Evolutionary conservation across 2,888 invertebrate genomes (phyloP), one percentile per base, ranked within the genome.

Genomic region (Maniola hyperantus): DNA sequence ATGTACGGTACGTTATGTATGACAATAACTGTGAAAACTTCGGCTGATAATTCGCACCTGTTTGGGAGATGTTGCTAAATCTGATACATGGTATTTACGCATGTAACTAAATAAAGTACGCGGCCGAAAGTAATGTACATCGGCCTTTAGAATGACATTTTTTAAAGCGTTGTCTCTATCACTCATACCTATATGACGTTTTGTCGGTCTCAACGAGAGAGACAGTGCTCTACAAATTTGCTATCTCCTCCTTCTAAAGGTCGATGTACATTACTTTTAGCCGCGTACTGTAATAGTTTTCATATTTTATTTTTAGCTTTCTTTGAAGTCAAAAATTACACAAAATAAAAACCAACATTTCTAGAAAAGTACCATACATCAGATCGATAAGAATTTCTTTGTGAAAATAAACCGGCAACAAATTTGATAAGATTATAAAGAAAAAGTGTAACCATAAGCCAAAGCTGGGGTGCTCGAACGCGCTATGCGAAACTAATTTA

Each of bases 391-490:
- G 11, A 44, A 44, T 18, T 20, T 15, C 8, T 26, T 42, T 57
- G 60, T 61, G 2, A 61, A 65, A 46, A 50, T 15, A 59, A 39
- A 59, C 51, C 20, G 46, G 54, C 59, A 20, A 58, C 62, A 62
- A 48, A n/a, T 63, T 67, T 18, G 15, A 55, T 65, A 57, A 44
- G 18, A 53, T 57, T 46, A 65, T 26, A 65, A 65, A 65, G 36
- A 54, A 59, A 63, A 64, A 8, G 55, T 69, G 66, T 55, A 39
- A 60, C 63, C 20, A 34, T 48, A 66, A 57, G 64, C 67, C 46
- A 62, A 67, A 69, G 69, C 66, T 44, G 20, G 42, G 39, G 68
- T 68, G 62, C 18, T 39, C 39, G 26, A 62, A 62, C 64, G 20
- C 58, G 34, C 44, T 69, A 62, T 54, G 20, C 46, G 15, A 20